phyloP scores from a whole-genome alignment of 1,140 invertebrate species.

The Drosophila nigromelanica region DNA sequence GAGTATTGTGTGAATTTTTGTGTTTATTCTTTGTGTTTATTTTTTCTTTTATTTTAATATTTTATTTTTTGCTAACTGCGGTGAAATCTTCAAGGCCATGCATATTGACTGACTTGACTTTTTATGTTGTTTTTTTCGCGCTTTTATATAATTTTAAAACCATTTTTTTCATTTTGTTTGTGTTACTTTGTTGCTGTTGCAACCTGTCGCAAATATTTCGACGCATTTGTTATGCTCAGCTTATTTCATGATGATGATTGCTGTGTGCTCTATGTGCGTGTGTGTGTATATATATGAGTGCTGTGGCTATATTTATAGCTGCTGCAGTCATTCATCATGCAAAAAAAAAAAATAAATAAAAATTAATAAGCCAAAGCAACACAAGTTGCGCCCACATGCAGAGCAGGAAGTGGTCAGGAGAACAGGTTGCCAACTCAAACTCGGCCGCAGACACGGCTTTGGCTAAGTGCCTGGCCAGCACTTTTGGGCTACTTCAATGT shows the following conservation, averaged over 20 bases:
- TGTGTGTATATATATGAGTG: slow-evolving; percentile 18
- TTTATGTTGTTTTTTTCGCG: slow-evolving; percentile 56
- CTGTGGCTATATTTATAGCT: slow-evolving; percentile 65
- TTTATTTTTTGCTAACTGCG: slow-evolving; percentile 45
- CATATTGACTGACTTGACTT: slow-evolving; percentile 69
- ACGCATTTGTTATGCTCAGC: slow-evolving; percentile 81
- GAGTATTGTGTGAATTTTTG: slow-evolving; percentile 58
- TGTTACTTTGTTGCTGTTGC: slow-evolving; percentile 56
- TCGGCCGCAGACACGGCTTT: neutral
- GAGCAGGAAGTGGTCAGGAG: slow-evolving; percentile 68
- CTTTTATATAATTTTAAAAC: slow-evolving; percentile 73
- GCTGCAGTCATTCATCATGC: slow-evolving; percentile 77
- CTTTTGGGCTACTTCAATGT: slow-evolving; percentile 33
- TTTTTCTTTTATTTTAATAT: slow-evolving; percentile 46
- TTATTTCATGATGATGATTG: slow-evolving; percentile 74
- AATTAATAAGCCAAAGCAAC: slow-evolving; percentile 50
- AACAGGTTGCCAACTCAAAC: slow-evolving; percentile 30
- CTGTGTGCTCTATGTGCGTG: slow-evolving; percentile 12
- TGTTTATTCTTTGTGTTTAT: slow-evolving; percentile 65
- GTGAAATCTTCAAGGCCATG: slow-evolving; percentile 78
- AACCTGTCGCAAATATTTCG: slow-evolving; percentile 81
- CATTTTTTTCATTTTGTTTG: slow-evolving; percentile 25
- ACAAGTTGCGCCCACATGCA: slow-evolving; percentile 63
- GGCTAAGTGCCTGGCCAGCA: slow-evolving; percentile 22
- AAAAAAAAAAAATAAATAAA: slow-evolving; percentile 1